Evolutionary conservation across 2,113 vertebrate species (phyloP), one percentile per base, ranked within the genome.

Genomic region (Phrynosoma platyrhinos): DNA sequence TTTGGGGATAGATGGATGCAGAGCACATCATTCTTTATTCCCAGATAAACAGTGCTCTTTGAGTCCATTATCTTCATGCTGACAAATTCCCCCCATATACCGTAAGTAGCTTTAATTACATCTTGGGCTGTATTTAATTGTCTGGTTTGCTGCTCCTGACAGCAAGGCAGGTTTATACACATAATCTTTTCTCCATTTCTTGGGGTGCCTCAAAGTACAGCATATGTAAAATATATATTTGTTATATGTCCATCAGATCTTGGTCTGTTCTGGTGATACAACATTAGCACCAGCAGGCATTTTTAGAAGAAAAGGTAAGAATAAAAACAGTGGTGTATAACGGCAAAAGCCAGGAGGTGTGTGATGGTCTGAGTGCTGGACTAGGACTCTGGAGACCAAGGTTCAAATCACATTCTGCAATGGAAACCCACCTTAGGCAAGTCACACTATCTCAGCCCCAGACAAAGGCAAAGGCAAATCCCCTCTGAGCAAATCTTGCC

Each of bases 21-120:
- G 27, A 64, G 36, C 68, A 12, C 90, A 81, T 21, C 62, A 88
- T 53, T 72, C 88, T 83, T 82, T 82, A 52, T 87, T 91, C 69
- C 77, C 27, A 85, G 89, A 47, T 75, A 72, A 90, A 12, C 52
- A 66, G 13, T 47, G 66, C 20, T 92, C 84, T 79, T 92, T 87
- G 87, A 93, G 91, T 76, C 79, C 42, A 9, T 40, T 86, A 71
- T 86, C 72, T 23, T 84, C 55, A n/a, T 79, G 71, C 32, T 91
- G 84, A 81, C 80, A 88, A 89, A 92, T 80, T 88, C 20, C 2
- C 14, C 87, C 62, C 21, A 30, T 84, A 83, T 85, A 86, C 80
- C 87, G 40, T 82, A 89, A 92, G 82, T 66, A 91, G 30, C 87
- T 90, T 90, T 89, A 93, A 91, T 95, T 90, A 79, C 79, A 75